phyloP scores from a whole-genome alignment of 2,797 vertebrate genomes.

The Arctocebus calabarensis region DNA sequence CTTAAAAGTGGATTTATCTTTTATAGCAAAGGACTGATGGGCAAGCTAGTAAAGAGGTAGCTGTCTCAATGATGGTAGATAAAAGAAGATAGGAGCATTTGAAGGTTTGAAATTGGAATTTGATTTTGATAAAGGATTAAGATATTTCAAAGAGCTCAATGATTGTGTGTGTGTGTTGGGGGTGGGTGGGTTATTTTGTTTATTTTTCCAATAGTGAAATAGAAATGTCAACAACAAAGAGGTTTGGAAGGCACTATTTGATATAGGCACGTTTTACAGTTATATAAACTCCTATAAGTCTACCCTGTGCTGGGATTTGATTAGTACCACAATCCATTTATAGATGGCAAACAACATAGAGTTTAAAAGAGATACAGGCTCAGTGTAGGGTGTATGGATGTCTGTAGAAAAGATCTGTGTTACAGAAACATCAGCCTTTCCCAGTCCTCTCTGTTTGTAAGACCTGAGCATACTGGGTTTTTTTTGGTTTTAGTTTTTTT shows the following conservation, averaged over 20 bases:
- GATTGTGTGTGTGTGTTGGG: too few relatives aligned
- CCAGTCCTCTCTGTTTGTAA: background rate
- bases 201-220: background rate
- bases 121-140: slow-evolving; percentile 61
- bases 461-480: background rate
- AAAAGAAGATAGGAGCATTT: background rate
- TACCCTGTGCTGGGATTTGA: background rate
- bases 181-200: background rate
- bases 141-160: slow-evolving; percentile 12
- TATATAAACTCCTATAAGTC: background rate
- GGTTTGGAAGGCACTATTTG: background rate
- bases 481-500: too few relatives aligned
- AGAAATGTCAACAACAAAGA: background rate
- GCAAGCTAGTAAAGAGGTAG: background rate
- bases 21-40: background rate
- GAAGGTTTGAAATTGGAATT: slow-evolving; percentile 29
- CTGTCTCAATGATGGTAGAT: background rate
- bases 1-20: slow-evolving; percentile 49
- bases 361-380: background rate
- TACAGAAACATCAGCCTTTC: background rate
- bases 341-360: background rate
- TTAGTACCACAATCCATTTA: background rate
- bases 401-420: background rate
- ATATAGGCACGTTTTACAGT: background rate
- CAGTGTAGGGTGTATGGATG: background rate